A percentile compares a stretch with the other conserved stretches of the same genome.
Evolutionary conservation across 1,140 invertebrate genomes (phyloP).

Genomic region (Bursaphelenchus mucronatus): DNA sequence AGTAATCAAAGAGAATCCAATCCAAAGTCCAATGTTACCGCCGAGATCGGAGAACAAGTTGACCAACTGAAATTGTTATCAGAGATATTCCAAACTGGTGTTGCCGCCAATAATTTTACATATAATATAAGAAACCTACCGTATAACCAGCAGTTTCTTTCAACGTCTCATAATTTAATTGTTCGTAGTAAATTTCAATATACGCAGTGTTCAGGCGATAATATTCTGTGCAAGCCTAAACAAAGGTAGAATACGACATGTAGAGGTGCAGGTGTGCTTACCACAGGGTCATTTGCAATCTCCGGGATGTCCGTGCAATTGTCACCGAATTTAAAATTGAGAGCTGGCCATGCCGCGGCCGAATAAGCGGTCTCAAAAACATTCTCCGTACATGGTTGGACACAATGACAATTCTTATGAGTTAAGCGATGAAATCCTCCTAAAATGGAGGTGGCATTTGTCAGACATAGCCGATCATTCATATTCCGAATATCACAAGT

Average conservation of each 20-base stretch:
- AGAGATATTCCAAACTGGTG: background rate
- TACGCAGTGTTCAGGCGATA: constrained; percentile 54
- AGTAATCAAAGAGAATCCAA: constrained; percentile 60
- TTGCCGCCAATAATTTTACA: background rate
- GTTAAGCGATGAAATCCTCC: constrained; percentile 59
- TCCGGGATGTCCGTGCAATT: constrained; percentile 39
- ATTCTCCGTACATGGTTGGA: constrained; percentile 55
- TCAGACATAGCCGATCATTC: constrained; percentile 47
- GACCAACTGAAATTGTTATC: constrained; percentile 47
- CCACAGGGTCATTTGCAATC: constrained; percentile 39
- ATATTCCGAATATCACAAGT: constrained; percentile 51
- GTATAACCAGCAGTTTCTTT: constrained; percentile 61
- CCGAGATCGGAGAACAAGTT: constrained; percentile 61
- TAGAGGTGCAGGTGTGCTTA: constrained; percentile 11
- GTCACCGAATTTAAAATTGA: constrained; percentile 60
- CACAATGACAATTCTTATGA: constrained; percentile 48
- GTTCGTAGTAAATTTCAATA: constrained; percentile 61
- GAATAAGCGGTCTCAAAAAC: constrained; percentile 61
- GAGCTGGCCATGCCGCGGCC: constrained; percentile 58
- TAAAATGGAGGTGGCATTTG: constrained; percentile 51
- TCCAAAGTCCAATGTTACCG: constrained; percentile 60
- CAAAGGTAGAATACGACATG: background rate
- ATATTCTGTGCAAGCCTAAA: constrained; percentile 21
- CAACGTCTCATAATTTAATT: constrained; percentile 57
- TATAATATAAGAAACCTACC: constrained; percentile 21